Base-by-base conservation (phyloP, 2,113 vertebrate genomes). In the Poecilia latipinna region DNA sequence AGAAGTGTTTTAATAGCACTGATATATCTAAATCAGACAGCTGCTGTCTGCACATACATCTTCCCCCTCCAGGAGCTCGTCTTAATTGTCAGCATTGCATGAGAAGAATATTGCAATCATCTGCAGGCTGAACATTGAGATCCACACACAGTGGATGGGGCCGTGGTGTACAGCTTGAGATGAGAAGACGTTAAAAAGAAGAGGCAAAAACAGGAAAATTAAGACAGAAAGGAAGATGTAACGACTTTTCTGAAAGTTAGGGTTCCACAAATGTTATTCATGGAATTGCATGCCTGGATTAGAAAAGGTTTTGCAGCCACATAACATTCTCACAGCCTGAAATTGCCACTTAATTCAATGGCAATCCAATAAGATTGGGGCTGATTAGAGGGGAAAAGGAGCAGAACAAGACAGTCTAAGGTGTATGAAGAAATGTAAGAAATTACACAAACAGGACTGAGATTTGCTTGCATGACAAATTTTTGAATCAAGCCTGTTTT, bases 21-120 rank as follows among this genome's bases (percentile, higher is more conserved):
- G 69, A 91, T 93, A 88, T 74, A 89, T 93, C 88, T 91, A 85
- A 89, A 87, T 89, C 86, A 88, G 84, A 78, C 86, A 84, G 89
- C 84, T 75, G 82, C 83, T 83, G 88, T 82, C 64, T 39, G 65
- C 77, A 65, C 80, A 92, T 93, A 84, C 86, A 91, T 93, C 90
- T 90, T 75, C 66, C 75, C 17, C 15, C 82, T 77, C 77, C 68
- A 35, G 77, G 70, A 78, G 35, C 86, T 74, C 66, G 12, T 88
- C 73, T 86, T 90, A 90, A 93, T 90, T 91, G 86, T 82, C 39
- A 29, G 70, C 65, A 69, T 73, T 48, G 72, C 66, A 72, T 68
- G 71, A 12, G 35, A 54, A 66, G 79, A 83, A 85, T 77, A 37
- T 75, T 77, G 42, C 76, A 83, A 88, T 87, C 78, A 74, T 70